Base-by-base conservation (phyloP, 2,888 invertebrate genomes). In the Argyra leucocephala region DNA sequence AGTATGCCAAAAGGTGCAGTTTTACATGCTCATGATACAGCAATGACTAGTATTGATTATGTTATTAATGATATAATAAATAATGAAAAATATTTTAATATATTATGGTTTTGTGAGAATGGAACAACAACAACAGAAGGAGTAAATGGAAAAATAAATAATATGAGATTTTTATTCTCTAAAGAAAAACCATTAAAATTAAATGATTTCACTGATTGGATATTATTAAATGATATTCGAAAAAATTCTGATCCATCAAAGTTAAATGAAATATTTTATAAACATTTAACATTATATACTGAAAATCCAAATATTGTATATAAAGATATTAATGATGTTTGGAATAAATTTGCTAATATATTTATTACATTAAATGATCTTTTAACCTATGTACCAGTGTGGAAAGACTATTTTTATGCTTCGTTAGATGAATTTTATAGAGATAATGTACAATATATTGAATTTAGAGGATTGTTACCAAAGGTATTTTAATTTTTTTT, bases 1-100 rank as follows among this genome's bases (percentile, higher is more conserved):
- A 77, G 77, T 48, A 83, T 92, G 82, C 92, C 92, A 0, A 92
- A 92, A 78, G 92, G 89, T 4, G 87, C 84, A 0, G 84, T 85
- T 0, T 76, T 90, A 18, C 91, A 90, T 74, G 81, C 85, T 0
- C 90, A 90, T 73, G 85, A 88, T 69, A 84, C 85, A 66, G 86
- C 86, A 0, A 77, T 87, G 0, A 81, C 84, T 22, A 85, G 85
- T 7, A 80, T 84, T 0, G 85, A 87, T 68, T 88, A 83, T 69
- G 71, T 89, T 0, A 73, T 88, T 57, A 83, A 86, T 61, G 21
- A 23, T 21, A 26, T 61, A n/a, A 21, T 61, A 61, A 26, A 26
- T 61, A 26, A 24, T 26, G 6, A 61, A 21, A 21, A 61, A 9
- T 61, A 61, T 61, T 26, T n/a, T 12, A 22, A 61, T 61, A 61